These are phyloP conservation scores for Erythrocebus patas DNA, from an alignment of 2,113 vertebrate species.

Conservation along the genomic window DNA sequence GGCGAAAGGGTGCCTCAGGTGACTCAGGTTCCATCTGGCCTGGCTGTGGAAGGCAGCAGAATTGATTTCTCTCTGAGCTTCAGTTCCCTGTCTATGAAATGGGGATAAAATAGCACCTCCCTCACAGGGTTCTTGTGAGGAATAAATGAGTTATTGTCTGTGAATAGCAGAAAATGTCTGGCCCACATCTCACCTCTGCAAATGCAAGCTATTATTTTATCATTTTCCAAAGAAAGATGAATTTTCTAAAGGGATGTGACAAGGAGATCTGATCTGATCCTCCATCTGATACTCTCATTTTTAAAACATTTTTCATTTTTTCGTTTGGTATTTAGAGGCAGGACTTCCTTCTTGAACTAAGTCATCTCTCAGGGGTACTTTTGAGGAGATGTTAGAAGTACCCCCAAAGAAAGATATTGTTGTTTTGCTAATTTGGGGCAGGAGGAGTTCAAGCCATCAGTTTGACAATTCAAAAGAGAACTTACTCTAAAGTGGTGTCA, in stretches of 20 bases:
- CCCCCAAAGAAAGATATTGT: background rate
- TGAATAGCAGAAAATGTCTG: background rate
- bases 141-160: background rate
- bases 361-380: background rate
- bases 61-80: background rate
- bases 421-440: background rate
- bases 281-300: background rate
- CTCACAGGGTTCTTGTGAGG: background rate
- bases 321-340: background rate
- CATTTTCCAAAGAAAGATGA: background rate
- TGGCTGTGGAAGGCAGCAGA: rapidly evolving
- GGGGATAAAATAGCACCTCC: background rate
- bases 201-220: background rate
- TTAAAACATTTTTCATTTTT: background rate
- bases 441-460: background rate
- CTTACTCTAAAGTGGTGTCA: background rate
- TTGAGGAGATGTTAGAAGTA: background rate
- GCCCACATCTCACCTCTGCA: background rate
- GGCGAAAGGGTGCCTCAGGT: background rate
- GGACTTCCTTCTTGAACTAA: background rate
- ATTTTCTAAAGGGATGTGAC: background rate
- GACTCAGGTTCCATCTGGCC: background rate
- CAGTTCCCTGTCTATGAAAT: background rate
- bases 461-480: background rate
- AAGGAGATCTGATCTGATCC: background rate